These are phyloP conservation scores for Papilio polytes DNA, from an alignment of 1,140 invertebrate species.

Conservation along the genomic window DNA sequence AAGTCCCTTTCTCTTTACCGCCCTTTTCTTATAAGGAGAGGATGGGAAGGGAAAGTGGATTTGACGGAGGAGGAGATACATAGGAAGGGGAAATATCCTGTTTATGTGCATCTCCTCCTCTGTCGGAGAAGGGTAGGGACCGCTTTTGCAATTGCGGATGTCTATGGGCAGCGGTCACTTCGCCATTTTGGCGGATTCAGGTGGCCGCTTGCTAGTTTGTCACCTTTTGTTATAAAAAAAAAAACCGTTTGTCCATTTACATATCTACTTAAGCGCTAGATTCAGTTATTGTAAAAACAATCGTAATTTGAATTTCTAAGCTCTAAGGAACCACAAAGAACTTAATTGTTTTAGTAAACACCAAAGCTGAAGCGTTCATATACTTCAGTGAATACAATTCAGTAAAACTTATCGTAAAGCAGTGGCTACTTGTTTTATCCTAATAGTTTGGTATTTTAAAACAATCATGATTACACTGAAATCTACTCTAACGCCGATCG, in stretches of 20 bases:
- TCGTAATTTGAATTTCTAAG: neutral
- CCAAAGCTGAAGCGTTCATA: neutral
- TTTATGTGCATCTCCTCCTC: too few species aligned
- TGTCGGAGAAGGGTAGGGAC: too few species aligned
- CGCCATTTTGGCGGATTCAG: too few species aligned
- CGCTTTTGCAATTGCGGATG: too few species aligned
- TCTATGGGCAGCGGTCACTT: too few species aligned
- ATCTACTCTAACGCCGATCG: conserved; percentile 49
- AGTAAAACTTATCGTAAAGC: neutral
- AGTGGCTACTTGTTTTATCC: neutral
- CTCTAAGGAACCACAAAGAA: neutral
- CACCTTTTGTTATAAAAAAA: too few species aligned
- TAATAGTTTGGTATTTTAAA: neutral
- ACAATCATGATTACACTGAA: conserved; percentile 47
- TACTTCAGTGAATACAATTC: neutral
- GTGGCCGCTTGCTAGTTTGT: too few species aligned
- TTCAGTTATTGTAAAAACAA: neutral
- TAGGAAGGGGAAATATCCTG: too few species aligned
- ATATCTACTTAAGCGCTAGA: neutral
- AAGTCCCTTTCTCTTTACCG: too few species aligned
- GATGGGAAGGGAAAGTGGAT: too few species aligned
- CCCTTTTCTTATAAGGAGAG: too few species aligned
- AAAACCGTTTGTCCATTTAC: neutral
- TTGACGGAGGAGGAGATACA: too few species aligned
- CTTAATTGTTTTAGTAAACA: conserved; percentile 12